Conservation (phyloP, 2,888 invertebrate species). For the Geotrupes spiniger region DNA sequence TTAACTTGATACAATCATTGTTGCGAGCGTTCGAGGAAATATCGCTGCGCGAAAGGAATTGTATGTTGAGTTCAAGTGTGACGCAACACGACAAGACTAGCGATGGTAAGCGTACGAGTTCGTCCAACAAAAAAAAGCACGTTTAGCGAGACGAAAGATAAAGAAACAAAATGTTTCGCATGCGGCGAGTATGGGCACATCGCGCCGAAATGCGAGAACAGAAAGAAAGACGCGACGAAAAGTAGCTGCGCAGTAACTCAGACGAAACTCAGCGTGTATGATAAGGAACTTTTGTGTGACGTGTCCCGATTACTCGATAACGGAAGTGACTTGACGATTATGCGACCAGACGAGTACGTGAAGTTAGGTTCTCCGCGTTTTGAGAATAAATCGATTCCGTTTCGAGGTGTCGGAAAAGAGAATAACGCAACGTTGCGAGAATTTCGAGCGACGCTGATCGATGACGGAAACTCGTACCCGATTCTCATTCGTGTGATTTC, state of each 20-base stretch:
- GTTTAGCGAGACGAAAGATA: no score
- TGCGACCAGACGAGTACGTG: not conserved
- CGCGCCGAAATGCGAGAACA: no score
- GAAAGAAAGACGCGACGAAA: no score
- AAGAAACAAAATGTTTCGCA: slow-evolving; percentile 34
- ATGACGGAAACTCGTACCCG: slow-evolving; percentile 6
- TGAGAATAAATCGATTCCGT: slow-evolving; percentile 5
- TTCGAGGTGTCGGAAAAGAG: slow-evolving; percentile 12
- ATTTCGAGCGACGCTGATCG: slow-evolving; percentile 5
- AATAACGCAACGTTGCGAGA: slow-evolving; percentile 13
- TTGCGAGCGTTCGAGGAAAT: not conserved
- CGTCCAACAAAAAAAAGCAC: no score
- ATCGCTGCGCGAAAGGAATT: not conserved
- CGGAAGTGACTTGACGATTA: no score
- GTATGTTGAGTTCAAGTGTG: not conserved
- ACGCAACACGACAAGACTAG: not conserved
- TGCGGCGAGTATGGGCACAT: slow-evolving; percentile 34
- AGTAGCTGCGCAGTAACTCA: no score
- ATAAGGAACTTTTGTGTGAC: no score
- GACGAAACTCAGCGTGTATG: no score
- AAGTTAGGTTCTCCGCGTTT: slow-evolving; percentile 10
- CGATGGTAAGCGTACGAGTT: not conserved
- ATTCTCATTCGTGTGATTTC: slow-evolving; percentile 15
- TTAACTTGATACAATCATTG: not conserved
- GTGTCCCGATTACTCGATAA: no score